phyloP scores from a whole-genome alignment of 2,797 vertebrate species.

The Hafferia zeledoni region DNA sequence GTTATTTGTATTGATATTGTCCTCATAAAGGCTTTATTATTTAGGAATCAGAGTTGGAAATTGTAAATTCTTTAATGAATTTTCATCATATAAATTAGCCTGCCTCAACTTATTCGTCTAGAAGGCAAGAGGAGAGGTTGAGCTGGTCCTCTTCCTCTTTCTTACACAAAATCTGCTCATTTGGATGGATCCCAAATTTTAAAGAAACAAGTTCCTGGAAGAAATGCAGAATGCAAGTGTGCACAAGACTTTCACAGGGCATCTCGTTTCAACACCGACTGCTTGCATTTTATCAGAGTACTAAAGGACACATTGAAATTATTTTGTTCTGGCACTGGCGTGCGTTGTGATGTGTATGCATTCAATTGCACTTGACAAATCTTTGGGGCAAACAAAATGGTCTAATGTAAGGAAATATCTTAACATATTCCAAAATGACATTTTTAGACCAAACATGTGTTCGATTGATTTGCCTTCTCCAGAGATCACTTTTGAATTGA shows the following conservation, averaged over 20 bases:
- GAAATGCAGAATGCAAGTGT: constrained; percentile 40
- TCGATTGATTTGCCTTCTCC: constrained; percentile 74
- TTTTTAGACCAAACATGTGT: constrained; percentile 75
- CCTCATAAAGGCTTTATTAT: constrained; percentile 38
- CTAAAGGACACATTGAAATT: constrained; percentile 67
- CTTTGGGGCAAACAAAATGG: constrained; percentile 67
- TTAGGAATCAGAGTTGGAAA: constrained; percentile 57
- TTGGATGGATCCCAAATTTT: constrained; percentile 60
- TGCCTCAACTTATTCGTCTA: constrained; percentile 38
- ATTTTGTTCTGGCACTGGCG: constrained; percentile 53
- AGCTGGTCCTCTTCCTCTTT: constrained; percentile 59
- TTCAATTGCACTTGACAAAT: constrained; percentile 68
- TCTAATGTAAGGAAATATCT: constrained; percentile 70
- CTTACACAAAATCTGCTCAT: constrained; percentile 72
- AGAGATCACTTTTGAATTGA: constrained; percentile 69
- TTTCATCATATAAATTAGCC: constrained; percentile 57
- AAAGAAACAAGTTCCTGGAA: constrained; percentile 68
- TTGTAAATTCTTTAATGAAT: constrained; percentile 56
- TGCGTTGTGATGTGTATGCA: constrained; percentile 21
- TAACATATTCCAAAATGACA: constrained; percentile 68
- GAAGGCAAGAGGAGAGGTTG: constrained; percentile 57
- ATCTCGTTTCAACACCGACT: constrained; percentile 63
- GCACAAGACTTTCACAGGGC: constrained; percentile 61
- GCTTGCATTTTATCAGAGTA: constrained; percentile 65
- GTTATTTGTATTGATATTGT: constrained; percentile 61